A percentile compares a stretch with the other conserved stretches of the same genome.
phyloP scores from a whole-genome alignment of 2,888 invertebrate genomes.

The Machimus rusticus region DNA sequence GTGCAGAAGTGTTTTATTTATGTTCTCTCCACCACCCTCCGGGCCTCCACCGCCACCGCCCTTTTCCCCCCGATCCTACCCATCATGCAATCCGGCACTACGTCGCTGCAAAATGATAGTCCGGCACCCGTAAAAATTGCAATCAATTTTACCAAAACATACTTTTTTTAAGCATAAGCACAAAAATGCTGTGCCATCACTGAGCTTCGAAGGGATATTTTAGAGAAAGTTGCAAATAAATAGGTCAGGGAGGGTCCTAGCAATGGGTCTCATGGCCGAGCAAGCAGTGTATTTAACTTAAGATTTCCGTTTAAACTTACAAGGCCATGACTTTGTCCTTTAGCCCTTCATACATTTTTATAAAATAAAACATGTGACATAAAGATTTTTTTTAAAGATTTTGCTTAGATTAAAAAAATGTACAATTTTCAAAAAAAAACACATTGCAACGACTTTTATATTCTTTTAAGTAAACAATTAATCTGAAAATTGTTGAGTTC shows the following conservation, averaged over 20 bases:
- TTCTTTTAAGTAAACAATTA: no score
- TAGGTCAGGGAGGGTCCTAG: slow-evolving; percentile 1
- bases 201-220: background rate
- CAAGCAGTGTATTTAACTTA: background rate
- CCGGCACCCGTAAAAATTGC: slow-evolving; percentile 3
- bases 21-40: background rate
- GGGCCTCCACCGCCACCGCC: background rate
- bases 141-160: background rate
- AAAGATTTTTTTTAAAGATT: no score
- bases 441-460: no score
- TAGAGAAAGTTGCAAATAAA: background rate
- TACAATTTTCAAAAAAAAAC: no score
- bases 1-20: slow-evolving; percentile 7
- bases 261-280: background rate
- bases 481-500: no score
- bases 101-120: background rate
- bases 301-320: background rate
- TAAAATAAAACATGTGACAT: background rate
- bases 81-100: background rate
- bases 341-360: background rate
- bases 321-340: background rate
- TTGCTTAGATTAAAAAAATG: no score
- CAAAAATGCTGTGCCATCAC: background rate
- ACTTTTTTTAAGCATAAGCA: background rate
- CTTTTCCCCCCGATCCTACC: background rate